Percentiles rank a stretch among this genome's conserved stretches.
phyloP scores from a whole-genome alignment of 2,888 invertebrate species.

The Xiphydria camelus region DNA sequence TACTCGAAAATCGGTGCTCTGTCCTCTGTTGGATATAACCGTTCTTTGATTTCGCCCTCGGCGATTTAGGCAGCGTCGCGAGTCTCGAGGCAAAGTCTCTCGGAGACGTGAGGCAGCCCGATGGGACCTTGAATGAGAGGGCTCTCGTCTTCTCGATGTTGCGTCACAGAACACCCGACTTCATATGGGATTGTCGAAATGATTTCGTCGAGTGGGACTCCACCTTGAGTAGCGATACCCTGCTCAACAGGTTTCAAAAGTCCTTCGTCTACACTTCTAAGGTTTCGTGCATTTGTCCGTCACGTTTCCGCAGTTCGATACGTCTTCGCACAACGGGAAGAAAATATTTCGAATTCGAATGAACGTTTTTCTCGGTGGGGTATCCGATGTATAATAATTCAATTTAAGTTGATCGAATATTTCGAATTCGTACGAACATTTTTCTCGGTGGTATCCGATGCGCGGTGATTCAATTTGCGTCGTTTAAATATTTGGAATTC shows the following conservation, averaged over 20 bases:
- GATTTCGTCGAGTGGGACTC: conserved; percentile 49
- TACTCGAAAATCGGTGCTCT: too few species aligned
- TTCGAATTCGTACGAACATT: too few species aligned
- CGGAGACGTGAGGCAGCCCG: conserved; percentile 36
- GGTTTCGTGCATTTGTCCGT: conserved; percentile 28
- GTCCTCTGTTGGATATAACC: neutral
- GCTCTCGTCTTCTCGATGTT: conserved; percentile 40
- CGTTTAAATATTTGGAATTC: too few species aligned
- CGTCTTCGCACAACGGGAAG: too few species aligned
- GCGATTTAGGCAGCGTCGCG: conserved; percentile 34
- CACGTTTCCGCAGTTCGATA: too few species aligned
- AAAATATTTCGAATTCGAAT: too few species aligned
- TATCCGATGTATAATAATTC: too few species aligned
- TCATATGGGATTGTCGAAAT: conserved; percentile 50
- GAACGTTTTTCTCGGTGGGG: too few species aligned
- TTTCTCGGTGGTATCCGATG: too few species aligned
- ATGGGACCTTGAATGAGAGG: conserved; percentile 44
- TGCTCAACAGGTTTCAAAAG: conserved; percentile 46
- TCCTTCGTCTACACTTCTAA: conserved; percentile 49
- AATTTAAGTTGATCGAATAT: too few species aligned
- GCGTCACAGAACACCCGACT: conserved; percentile 39
- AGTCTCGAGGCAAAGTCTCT: conserved; percentile 42
- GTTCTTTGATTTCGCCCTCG: too few species aligned
- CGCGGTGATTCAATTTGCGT: too few species aligned
- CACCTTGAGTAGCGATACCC: conserved; percentile 32